Conservation (phyloP, 2,888 invertebrate species). For the Cerastis rubricosa region DNA sequence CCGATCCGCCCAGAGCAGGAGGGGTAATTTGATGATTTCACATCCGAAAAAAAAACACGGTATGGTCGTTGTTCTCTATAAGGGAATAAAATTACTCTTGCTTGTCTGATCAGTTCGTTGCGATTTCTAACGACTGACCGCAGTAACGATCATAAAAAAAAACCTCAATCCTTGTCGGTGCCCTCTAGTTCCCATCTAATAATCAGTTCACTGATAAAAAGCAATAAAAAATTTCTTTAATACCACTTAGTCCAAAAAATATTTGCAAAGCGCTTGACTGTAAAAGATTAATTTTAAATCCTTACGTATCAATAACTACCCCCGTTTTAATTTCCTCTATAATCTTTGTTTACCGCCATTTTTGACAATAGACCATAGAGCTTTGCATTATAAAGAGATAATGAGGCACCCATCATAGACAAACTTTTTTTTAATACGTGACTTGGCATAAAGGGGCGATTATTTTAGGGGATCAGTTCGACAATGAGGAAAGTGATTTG, state of each 20-base stretch:
- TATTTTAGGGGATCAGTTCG: slow-evolving; percentile 66
- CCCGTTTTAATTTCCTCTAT: slow-evolving; percentile 66
- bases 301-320: slow-evolving; percentile 79
- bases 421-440: slow-evolving; percentile 73
- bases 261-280: slow-evolving; percentile 73
- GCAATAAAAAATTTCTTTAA: slow-evolving; percentile 45
- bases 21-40: no score
- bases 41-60: no score
- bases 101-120: no score
- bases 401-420: slow-evolving; percentile 68
- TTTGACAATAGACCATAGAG: slow-evolving; percentile 62
- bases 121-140: neutral
- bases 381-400: slow-evolving; percentile 76
- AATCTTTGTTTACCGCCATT: slow-evolving; percentile 85
- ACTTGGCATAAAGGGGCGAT: slow-evolving; percentile 75
- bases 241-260: slow-evolving; percentile 57
- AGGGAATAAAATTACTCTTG: no score
- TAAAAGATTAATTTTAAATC: slow-evolving; percentile 72
- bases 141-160: neutral
- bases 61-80: no score
- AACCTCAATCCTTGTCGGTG: neutral
- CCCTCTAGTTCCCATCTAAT: slow-evolving; percentile 9
- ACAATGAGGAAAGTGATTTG: slow-evolving; percentile 60
- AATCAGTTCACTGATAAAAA: neutral
- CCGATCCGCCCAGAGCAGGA: no score